phyloP scores from a whole-genome alignment of 2,888 invertebrate genomes.

The Drosophila paracracens region DNA sequence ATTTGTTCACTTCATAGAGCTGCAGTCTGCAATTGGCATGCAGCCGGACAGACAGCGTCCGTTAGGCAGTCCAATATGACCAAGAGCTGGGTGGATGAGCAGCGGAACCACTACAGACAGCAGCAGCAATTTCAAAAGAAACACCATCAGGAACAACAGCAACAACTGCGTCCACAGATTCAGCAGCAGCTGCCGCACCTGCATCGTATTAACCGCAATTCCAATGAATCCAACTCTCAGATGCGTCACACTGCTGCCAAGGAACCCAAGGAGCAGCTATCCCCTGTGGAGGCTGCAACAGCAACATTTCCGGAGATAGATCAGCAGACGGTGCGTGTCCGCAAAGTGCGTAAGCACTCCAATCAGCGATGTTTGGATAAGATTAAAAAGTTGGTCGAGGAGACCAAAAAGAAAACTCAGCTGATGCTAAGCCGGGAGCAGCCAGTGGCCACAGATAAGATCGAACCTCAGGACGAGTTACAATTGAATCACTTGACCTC shows the following conservation, averaged over 20 bases:
- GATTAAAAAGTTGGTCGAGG: not conserved
- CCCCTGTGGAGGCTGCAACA: constrained; percentile 45
- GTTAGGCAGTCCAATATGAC: not conserved
- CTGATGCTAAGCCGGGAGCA: not conserved
- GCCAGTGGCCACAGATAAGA: not conserved
- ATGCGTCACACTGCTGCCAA: not conserved
- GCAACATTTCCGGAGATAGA: constrained; percentile 16
- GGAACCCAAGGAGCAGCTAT: constrained; percentile 22
- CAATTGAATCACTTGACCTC: not conserved
- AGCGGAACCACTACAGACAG: constrained; percentile 11
- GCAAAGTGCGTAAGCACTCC: constrained; percentile 21
- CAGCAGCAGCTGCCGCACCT: not conserved
- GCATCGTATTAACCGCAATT: not conserved
- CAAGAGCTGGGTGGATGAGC: constrained; percentile 34
- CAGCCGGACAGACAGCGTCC: not conserved
- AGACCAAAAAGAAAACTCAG: not conserved
- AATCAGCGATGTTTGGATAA: constrained; percentile 16
- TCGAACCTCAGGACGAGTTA: not conserved
- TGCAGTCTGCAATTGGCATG: not conserved
- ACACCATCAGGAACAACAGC: constrained; percentile 1
- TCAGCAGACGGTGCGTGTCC: constrained; percentile 4
- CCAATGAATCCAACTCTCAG: not conserved
- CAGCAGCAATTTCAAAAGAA: not conserved
- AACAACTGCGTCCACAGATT: not conserved
- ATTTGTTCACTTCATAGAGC: constrained; percentile 21